A percentile compares a stretch with the other conserved stretches of the same genome.
These are phyloP conservation scores for Falco naumanni DNA, from an alignment of 2,797 vertebrate genomes.

Conservation along the genomic window DNA sequence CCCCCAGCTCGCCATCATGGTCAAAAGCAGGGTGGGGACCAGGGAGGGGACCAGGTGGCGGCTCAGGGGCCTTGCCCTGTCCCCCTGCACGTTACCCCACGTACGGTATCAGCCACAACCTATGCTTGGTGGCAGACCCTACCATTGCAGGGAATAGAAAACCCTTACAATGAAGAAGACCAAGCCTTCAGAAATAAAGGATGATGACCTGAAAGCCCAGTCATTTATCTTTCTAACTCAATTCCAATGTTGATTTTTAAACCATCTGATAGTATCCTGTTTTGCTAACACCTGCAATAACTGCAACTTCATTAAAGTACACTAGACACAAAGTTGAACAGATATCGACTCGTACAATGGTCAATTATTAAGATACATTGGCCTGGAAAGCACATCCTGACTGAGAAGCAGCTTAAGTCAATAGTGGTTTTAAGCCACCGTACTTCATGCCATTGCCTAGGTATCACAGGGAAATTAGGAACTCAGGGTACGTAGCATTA, in stretches of 20 bases:
- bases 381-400: constrained; percentile 7
- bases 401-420: constrained; percentile 48
- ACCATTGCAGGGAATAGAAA: neutral
- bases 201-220: neutral
- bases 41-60: neutral
- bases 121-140: neutral
- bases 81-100: neutral
- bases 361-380: constrained; percentile 48
- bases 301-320: constrained; percentile 45
- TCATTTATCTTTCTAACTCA: constrained; percentile 5
- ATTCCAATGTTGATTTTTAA: constrained; percentile 16
- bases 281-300: constrained; percentile 44
- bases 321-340: neutral
- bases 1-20: fast-evolving
- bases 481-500: neutral
- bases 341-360: neutral
- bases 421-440: constrained; percentile 26
- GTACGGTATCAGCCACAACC: fast-evolving
- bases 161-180: neutral
- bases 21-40: neutral
- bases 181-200: neutral
- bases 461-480: neutral
- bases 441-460: neutral
- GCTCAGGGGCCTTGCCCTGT: neutral
- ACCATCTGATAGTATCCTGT: neutral